Evolutionary conservation across 2,888 invertebrate species (phyloP).

Genomic region (Acanthosepion pharaonis): DNA sequence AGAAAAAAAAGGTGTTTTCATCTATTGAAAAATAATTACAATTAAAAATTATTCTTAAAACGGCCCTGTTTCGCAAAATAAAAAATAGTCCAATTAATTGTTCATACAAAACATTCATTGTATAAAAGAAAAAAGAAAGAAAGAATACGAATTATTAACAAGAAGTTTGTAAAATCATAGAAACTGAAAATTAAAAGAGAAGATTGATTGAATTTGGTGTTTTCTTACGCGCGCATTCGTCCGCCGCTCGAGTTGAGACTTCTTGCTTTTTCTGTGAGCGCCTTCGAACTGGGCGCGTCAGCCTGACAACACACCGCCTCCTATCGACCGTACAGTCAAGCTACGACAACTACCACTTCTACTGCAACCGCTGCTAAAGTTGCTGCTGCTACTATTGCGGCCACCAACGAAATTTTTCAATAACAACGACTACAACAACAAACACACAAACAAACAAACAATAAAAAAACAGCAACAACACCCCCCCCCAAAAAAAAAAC

Average conservation of each 20-base stretch:
- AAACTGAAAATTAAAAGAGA: neutral
- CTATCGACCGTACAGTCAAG: neutral
- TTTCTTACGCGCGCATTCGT: neutral
- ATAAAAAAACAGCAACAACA: neutral
- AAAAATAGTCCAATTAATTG: too few species aligned
- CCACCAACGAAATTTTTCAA: neutral
- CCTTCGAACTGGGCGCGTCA: neutral
- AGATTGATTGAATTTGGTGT: neutral
- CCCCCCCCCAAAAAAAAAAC: neutral
- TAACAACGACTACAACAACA: neutral
- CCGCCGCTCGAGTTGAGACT: neutral
- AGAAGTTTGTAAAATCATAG: neutral
- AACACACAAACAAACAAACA: neutral
- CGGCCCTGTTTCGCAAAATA: too few species aligned
- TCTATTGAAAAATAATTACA: too few species aligned
- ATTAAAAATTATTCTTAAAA: too few species aligned
- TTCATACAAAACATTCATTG: too few species aligned
- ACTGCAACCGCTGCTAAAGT: constrained; percentile 44
- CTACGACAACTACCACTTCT: neutral
- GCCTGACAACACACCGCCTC: neutral
- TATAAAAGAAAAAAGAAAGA: neutral
- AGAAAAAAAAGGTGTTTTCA: too few species aligned
- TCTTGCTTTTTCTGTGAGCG: neutral
- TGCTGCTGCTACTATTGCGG: constrained; percentile 41
- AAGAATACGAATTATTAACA: neutral